Percentiles rank a stretch among this genome's conserved stretches.
These are phyloP conservation scores for Hylomyscus alleni DNA, from an alignment of 2,797 vertebrate genomes.

Conservation along the genomic window DNA sequence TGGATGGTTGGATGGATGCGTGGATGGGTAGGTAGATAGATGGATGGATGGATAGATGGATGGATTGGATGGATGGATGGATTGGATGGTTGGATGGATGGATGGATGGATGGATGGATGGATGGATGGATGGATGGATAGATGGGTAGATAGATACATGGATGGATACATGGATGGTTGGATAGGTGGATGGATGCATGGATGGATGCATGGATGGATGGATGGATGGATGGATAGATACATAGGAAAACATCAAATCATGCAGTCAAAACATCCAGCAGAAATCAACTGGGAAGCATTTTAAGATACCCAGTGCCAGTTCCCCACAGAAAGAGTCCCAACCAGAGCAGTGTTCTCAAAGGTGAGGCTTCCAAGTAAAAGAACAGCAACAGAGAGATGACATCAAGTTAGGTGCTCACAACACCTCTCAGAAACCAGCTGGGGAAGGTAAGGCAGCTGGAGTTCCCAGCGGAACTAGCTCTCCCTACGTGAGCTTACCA, in stretches of 20 bases:
- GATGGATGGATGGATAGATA: background rate
- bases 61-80: background rate
- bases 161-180: too few relatives aligned
- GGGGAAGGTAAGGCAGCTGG: too few relatives aligned
- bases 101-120: background rate
- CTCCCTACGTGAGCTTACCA: background rate
- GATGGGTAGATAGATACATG: too few relatives aligned
- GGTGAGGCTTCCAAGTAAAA: background rate
- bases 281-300: background rate
- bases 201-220: background rate
- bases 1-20: background rate
- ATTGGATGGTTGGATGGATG: background rate
- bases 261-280: background rate
- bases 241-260: background rate
- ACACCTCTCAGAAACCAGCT: background rate
- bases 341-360: background rate
- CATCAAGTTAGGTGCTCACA: background rate
- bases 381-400: background rate
- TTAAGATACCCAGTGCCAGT: background rate
- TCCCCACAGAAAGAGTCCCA: background rate
- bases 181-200: background rate
- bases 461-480: background rate
- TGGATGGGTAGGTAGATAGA: background rate
- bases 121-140: background rate
- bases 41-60: background rate